Percentiles rank a stretch among this genome's conserved stretches.
Conservation (phyloP, 2,888 invertebrate genomes). For the Elysia crispata region DNA sequence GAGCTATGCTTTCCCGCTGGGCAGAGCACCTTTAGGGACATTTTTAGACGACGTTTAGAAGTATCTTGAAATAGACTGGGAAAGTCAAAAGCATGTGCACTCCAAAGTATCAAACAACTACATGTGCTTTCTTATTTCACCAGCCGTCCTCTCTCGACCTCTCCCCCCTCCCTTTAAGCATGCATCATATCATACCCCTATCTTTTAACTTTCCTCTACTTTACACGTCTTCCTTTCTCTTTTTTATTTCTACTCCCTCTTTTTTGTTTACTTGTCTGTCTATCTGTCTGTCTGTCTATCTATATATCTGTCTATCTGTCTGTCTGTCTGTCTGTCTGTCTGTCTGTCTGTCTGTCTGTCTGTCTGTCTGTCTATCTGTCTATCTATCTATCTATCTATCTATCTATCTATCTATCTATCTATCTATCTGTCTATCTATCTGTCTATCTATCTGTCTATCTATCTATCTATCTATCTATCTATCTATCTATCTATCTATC, state of each 20-base stretch:
- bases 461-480: constrained; percentile 9
- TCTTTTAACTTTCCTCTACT: neutral
- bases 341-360: neutral
- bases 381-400: constrained; percentile 9
- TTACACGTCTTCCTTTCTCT: neutral
- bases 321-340: no score
- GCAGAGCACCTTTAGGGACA: neutral
- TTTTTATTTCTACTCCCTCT: neutral
- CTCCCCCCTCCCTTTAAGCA: neutral
- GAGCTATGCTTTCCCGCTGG: no score
- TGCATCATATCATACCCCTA: neutral
- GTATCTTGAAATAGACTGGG: neutral
- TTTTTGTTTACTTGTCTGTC: no score
- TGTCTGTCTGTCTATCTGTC: neutral
- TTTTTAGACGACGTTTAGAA: neutral
- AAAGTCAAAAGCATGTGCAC: neutral
- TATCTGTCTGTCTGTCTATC: no score
- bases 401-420: constrained; percentile 9
- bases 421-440: no score
- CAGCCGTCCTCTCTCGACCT: neutral
- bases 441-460: no score
- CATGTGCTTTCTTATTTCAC: neutral
- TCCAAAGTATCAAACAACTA: neutral
- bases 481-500: constrained; percentile 1
- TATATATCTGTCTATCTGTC: no score